These are phyloP conservation scores for Strigops habroptila DNA, from an alignment of 2,113 vertebrate genomes.

Conservation along the genomic window DNA sequence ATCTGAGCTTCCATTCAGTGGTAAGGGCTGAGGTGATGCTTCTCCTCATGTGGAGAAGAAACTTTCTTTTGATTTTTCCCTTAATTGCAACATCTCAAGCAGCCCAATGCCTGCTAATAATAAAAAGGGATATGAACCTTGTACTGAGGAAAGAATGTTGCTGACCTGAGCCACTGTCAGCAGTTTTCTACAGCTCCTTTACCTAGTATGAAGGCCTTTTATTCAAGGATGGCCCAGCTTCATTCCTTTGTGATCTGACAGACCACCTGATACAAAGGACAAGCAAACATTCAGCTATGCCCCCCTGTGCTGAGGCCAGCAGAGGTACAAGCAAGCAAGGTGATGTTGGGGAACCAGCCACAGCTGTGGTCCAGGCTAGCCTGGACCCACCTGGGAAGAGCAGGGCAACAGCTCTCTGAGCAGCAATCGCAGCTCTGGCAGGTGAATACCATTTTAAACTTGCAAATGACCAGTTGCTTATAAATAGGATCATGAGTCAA, in stretches of 20 bases:
- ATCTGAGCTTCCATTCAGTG: neutral
- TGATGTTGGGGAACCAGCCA: accelerated
- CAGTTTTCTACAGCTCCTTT: neutral
- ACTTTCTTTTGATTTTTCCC: neutral
- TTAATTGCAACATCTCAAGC: neutral
- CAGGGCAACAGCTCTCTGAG: neutral
- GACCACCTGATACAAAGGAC: neutral
- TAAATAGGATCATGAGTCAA: neutral
- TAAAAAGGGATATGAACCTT: neutral
- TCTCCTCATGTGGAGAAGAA: neutral
- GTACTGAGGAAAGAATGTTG: neutral
- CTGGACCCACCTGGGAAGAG: neutral
- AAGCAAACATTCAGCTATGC: neutral
- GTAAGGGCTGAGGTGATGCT: neutral
- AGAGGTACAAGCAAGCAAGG: neutral
- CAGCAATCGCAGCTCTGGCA: neutral
- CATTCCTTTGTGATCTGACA: neutral
- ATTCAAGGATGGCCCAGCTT: neutral
- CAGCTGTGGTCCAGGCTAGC: neutral
- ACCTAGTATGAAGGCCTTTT: neutral
- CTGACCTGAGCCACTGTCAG: neutral
- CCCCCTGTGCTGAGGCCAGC: accelerated
- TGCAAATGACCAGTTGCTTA: neutral
- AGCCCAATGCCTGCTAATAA: neutral
- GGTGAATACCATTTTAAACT: neutral